Percentiles rank a stretch among this genome's conserved stretches.
Conservation (phyloP, 1,140 invertebrate genomes). For the Amphibalanus amphitrite region DNA sequence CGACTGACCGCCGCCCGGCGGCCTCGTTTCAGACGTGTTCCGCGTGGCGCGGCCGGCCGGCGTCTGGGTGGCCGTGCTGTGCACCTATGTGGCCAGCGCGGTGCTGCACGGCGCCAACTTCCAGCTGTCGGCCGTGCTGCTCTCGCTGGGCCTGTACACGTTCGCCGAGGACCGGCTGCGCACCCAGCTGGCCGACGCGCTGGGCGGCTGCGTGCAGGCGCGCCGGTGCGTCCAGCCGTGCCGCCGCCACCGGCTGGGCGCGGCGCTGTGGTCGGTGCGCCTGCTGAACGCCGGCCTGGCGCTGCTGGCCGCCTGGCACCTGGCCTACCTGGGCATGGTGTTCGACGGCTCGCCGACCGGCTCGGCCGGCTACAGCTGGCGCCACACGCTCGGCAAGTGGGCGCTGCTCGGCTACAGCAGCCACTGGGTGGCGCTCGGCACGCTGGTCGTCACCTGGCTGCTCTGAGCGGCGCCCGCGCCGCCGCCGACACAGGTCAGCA, state of each 20-base stretch:
- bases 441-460: no score
- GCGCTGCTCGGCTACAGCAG: constrained; percentile 53
- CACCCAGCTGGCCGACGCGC: constrained; percentile 46
- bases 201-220: constrained; percentile 62
- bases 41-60: constrained; percentile 2
- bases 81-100: constrained; percentile 74
- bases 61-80: constrained; percentile 40
- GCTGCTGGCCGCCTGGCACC: constrained; percentile 52
- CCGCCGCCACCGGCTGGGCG: constrained; percentile 22
- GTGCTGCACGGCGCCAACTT: constrained; percentile 83
- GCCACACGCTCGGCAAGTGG: constrained; percentile 61
- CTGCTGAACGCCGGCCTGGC: constrained; percentile 49
- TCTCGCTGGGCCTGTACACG: constrained; percentile 78
- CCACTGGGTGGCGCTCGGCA: constrained; percentile 38
- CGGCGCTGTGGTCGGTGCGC: constrained; percentile 37
- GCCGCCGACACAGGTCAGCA: no score
- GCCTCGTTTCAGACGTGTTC: background rate
- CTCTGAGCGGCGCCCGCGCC: no score
- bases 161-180: constrained; percentile 71
- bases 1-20: no score
- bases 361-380: constrained; percentile 47
- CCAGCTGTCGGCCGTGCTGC: constrained; percentile 68
- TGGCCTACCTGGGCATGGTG: constrained; percentile 74
- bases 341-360: constrained; percentile 53
- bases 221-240: constrained; percentile 42